Conservation (phyloP, 2,888 invertebrate genomes). For the Encarsia formosa region DNA sequence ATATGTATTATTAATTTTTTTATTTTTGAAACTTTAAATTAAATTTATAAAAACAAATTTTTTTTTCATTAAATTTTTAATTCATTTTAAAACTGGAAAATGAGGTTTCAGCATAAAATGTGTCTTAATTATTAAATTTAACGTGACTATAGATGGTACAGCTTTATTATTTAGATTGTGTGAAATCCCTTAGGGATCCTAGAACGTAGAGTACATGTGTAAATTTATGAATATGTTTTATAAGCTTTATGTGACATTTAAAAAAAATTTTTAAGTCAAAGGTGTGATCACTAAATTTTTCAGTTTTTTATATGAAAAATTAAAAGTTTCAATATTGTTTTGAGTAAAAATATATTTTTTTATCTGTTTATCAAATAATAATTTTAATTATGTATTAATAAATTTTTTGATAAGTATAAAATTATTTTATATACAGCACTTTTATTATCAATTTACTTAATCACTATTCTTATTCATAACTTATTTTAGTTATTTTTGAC, state of each 20-base stretch:
- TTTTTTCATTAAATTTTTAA: neutral
- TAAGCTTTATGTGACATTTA: too few relatives aligned
- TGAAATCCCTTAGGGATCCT: slow-evolving; percentile 19
- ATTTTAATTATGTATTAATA: too few relatives aligned
- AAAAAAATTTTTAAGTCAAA: too few relatives aligned
- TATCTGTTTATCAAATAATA: too few relatives aligned
- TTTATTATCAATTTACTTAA: too few relatives aligned
- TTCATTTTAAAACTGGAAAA: neutral
- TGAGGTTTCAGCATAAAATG: neutral
- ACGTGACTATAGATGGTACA: slow-evolving; percentile 9
- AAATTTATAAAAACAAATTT: neutral
- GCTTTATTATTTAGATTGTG: slow-evolving; percentile 18
- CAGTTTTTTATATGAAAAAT: neutral
- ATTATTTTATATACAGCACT: too few relatives aligned
- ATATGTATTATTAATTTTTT: neutral
- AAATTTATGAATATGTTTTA: too few relatives aligned
- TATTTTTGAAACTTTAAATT: neutral
- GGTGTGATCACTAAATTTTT: neutral
- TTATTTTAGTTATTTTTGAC: too few relatives aligned
- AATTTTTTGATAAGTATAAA: too few relatives aligned
- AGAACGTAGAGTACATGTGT: slow-evolving; percentile 19
- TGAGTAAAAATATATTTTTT: too few relatives aligned
- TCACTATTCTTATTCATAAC: too few relatives aligned
- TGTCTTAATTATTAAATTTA: neutral
- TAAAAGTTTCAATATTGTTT: neutral